phyloP scores from a whole-genome alignment of 2,797 vertebrate genomes.

The Psittacula derbiana region DNA sequence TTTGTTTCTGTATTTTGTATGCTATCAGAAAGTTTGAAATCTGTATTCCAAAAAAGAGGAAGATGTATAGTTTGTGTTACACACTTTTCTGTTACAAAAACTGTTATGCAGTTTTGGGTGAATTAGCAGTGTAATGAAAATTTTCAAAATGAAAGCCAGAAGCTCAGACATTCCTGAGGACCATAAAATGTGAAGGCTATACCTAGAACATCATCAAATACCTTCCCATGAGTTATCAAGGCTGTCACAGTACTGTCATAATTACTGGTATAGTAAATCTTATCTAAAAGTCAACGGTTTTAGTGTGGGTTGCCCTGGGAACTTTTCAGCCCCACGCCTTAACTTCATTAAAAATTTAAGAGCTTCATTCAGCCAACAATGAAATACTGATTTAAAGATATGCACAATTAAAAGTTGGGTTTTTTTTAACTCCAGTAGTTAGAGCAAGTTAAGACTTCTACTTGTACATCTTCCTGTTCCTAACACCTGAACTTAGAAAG shows the following conservation, averaged over 20 bases:
- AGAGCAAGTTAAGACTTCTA: constrained; percentile 55
- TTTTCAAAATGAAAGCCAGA: constrained; percentile 6
- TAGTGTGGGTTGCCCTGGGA: neutral
- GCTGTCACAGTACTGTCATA: neutral
- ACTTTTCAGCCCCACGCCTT: constrained; percentile 11
- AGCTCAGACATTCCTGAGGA: constrained; percentile 1
- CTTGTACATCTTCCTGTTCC: constrained; percentile 57
- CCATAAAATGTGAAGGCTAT: neutral
- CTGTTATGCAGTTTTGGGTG: neutral
- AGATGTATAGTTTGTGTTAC: neutral
- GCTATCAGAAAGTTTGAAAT: constrained; percentile 3
- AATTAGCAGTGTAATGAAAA: constrained; percentile 22
- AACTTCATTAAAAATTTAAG: neutral
- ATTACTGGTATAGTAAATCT: constrained; percentile 3
- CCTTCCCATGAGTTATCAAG: neutral
- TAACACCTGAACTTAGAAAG: constrained; percentile 48
- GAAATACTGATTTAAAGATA: neutral
- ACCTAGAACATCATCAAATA: neutral
- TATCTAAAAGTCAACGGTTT: neutral
- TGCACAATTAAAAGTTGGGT: neutral
- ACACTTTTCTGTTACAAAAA: constrained; percentile 2
- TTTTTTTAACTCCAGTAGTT: neutral
- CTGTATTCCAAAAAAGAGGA: neutral
- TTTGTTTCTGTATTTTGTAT: neutral
- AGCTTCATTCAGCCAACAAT: neutral